These are phyloP conservation scores for Edolisoma coerulescens DNA, from an alignment of 2,113 vertebrate genomes.

Conservation along the genomic window DNA sequence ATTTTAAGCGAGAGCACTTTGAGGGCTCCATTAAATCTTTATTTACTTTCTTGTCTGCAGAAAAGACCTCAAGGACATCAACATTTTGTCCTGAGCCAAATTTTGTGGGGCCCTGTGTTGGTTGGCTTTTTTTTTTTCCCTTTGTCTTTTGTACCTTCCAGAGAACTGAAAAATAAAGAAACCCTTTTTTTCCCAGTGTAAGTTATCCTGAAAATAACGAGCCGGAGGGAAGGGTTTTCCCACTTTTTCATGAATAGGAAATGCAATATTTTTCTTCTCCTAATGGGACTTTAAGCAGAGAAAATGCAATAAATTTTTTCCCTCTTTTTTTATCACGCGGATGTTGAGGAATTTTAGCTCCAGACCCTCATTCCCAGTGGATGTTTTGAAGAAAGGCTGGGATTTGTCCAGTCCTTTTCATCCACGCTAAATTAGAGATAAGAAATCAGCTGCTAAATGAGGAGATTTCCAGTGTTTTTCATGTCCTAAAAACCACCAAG, in stretches of 20 bases:
- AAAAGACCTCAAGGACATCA: background rate
- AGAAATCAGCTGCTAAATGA: background rate
- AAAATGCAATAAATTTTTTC: background rate
- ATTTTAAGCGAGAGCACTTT: background rate
- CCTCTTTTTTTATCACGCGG: background rate
- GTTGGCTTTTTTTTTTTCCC: background rate
- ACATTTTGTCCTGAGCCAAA: background rate
- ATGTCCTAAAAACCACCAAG: background rate
- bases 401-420: background rate
- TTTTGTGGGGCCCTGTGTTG: background rate
- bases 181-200: background rate
- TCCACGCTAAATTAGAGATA: background rate
- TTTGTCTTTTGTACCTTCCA: slow-evolving; percentile 23
- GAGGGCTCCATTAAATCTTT: background rate
- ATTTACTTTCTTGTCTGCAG: background rate
- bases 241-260: background rate
- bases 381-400: background rate
- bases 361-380: background rate
- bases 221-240: background rate
- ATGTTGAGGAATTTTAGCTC: background rate
- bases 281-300: background rate
- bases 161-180: background rate
- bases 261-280: background rate
- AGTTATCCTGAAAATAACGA: background rate
- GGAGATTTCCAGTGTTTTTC: background rate